These are phyloP conservation scores for Yponomeuta malinellus DNA, from an alignment of 2,888 invertebrate species.

Conservation along the genomic window DNA sequence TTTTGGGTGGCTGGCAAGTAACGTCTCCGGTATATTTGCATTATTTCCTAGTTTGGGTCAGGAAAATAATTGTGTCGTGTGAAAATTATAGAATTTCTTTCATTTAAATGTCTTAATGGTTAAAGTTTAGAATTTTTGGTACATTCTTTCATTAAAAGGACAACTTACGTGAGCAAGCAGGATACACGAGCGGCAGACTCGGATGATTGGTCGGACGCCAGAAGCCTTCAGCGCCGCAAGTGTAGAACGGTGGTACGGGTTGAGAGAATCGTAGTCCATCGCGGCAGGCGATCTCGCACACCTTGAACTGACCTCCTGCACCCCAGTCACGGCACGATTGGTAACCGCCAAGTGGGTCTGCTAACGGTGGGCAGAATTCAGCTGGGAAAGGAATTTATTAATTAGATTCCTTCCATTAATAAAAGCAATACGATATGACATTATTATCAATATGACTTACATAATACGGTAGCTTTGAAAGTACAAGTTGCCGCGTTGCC, in stretches of 20 bases:
- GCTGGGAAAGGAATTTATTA: conserved; percentile 66
- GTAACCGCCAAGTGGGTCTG: conserved; percentile 93
- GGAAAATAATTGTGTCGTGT: too few species aligned
- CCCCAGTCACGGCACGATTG: conserved; percentile 98
- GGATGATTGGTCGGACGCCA: conserved; percentile 94
- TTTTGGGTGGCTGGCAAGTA: neutral
- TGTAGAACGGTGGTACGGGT: conserved; percentile 96
- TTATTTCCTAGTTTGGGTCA: too few species aligned
- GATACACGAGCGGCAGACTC: conserved; percentile 87
- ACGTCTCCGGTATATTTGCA: too few species aligned
- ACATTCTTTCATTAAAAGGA: neutral
- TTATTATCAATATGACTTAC: conserved; percentile 70
- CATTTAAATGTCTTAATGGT: too few species aligned
- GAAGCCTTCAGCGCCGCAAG: conserved; percentile 98
- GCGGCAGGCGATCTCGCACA: conserved; percentile 93
- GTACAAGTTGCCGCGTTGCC: conserved; percentile 94
- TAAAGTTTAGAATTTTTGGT: too few species aligned
- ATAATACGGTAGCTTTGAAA: conserved; percentile 92
- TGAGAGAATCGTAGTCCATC: conserved; percentile 93
- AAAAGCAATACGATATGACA: conserved; percentile 11
- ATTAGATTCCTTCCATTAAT: neutral
- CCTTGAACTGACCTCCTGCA: conserved; percentile 95
- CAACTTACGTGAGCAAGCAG: conserved; percentile 90
- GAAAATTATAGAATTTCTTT: too few species aligned
- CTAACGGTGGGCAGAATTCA: conserved; percentile 92